Conservation (phyloP, 2,888 invertebrate species). For the Polydrusus tereticollis region DNA sequence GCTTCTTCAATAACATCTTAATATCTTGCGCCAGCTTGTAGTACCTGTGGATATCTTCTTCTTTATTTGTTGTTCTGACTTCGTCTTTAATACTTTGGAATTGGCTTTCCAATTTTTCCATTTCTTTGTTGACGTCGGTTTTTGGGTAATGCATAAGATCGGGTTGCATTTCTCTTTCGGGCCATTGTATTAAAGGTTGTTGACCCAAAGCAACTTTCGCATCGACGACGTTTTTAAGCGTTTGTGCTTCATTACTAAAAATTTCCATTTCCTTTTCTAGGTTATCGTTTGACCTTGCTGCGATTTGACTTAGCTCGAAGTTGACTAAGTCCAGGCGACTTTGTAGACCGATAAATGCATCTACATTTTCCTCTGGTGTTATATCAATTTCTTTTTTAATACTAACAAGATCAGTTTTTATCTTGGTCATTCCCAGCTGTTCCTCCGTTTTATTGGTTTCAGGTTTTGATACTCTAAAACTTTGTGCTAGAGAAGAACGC, state of each 20-base stretch:
- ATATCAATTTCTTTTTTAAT: constrained; percentile 51
- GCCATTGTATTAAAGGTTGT: constrained; percentile 47
- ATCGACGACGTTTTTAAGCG: constrained; percentile 52
- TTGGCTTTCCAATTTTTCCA: constrained; percentile 50
- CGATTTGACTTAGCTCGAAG: constrained; percentile 50
- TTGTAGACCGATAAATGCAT: constrained; percentile 49
- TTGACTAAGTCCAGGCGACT: constrained; percentile 53
- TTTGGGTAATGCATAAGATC: constrained; percentile 18
- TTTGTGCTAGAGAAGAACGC: constrained; percentile 52
- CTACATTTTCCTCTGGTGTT: constrained; percentile 43
- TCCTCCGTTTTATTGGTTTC: constrained; percentile 26
- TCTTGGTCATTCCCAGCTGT: constrained; percentile 45
- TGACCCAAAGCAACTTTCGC: constrained; percentile 52
- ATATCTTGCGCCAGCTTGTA: constrained; percentile 50
- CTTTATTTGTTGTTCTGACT: constrained; percentile 48
- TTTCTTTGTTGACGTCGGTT: constrained; percentile 41
- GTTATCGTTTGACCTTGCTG: constrained; percentile 48
- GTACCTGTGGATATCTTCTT: constrained; percentile 49
- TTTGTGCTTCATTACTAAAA: constrained; percentile 51
- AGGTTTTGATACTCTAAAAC: constrained; percentile 42
- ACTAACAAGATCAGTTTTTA: constrained; percentile 48
- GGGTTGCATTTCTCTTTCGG: constrained; percentile 26
- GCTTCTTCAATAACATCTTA: constrained; percentile 43
- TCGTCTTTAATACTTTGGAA: constrained; percentile 49
- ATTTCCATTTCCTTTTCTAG: constrained; percentile 52